Base-by-base conservation (phyloP, 1,140 invertebrate genomes). In the Scaptomyza graminum region DNA sequence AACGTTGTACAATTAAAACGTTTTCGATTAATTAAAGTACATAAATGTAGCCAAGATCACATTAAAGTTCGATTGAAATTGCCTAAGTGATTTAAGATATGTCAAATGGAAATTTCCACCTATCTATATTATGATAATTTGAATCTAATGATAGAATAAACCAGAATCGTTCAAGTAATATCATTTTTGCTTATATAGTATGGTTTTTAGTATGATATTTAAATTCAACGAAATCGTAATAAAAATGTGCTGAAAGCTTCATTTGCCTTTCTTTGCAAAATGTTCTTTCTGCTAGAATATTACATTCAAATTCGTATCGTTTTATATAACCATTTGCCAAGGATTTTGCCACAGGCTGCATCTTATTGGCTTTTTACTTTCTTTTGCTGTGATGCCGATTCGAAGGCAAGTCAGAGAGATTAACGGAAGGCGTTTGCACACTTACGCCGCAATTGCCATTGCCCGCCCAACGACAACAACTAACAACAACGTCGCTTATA, bases 341-440 rank as follows among this genome's bases (percentile, higher is more conserved):
- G 39, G 41, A 44, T 57, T 16, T 47, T 22, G 46, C 2, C 22
- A 13, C 18, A 25, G 15, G 28, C 11, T 16, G 54, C 37, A 41
- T n/a, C 37, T 34, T 34, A 34, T 34, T 1, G 31, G 31, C n/a
- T 43, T 13, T 55, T 13, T 8, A 22, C 11, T 25, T 11, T 39
- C 28, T 5, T 31, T 31, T 31, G 18, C 18, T 22, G 18, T 22
- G 18, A 22, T 22, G 18, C 18, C 28, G 7, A 31, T 22, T 22
- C 18, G 18, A 31, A 31, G 28, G 28, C 28, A 31, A 44, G 39
- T 6, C 11, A 5, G n/a, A 11, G 9, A 51, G 61, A 57, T 66
- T 59, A 66, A 22, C 55, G 69, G 55, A 72, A 72, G 54, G 46
- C 68, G 11, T 13, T 65, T 39, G 25, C 22, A 22, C 13, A 37